Conservation (phyloP, 2,888 invertebrate genomes). For the Xestia sexstrigata region DNA sequence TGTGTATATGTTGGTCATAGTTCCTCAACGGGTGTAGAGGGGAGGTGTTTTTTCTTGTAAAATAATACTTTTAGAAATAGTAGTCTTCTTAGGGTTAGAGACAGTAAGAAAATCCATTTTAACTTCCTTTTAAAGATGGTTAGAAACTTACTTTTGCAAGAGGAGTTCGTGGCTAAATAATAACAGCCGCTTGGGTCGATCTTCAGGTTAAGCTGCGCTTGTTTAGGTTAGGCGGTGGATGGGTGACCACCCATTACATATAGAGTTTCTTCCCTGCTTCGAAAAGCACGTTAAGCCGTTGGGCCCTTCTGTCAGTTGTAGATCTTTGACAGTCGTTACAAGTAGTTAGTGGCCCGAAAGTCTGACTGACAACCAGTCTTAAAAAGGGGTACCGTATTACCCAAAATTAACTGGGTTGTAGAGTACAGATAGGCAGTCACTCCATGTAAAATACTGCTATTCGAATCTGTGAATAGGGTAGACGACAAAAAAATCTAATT, state of each 20-base stretch:
- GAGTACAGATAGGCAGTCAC: neutral
- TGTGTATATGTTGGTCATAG: slow-evolving; percentile 63
- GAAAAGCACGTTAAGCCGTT: neutral
- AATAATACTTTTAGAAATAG: neutral
- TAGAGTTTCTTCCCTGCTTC: neutral
- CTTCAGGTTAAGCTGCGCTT: neutral
- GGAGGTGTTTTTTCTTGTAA: neutral
- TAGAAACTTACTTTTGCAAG: neutral
- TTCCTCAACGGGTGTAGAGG: slow-evolving; percentile 31
- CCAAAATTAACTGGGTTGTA: neutral
- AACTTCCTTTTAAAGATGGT: neutral
- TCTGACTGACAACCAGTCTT: neutral
- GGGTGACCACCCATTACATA: neutral
- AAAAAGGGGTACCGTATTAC: neutral
- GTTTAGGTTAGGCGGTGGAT: neutral
- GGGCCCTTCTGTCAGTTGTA: neutral
- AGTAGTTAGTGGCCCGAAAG: neutral
- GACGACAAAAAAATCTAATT: too few species aligned
- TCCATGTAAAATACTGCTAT: neutral
- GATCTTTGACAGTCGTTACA: neutral
- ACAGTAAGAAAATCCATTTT: neutral
- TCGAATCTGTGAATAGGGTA: neutral
- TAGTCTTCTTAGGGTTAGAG: neutral
- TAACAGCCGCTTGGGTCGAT: neutral
- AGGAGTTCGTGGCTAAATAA: neutral